phyloP scores from a whole-genome alignment of 1,140 invertebrate genomes.

The Orchestia grillus region DNA sequence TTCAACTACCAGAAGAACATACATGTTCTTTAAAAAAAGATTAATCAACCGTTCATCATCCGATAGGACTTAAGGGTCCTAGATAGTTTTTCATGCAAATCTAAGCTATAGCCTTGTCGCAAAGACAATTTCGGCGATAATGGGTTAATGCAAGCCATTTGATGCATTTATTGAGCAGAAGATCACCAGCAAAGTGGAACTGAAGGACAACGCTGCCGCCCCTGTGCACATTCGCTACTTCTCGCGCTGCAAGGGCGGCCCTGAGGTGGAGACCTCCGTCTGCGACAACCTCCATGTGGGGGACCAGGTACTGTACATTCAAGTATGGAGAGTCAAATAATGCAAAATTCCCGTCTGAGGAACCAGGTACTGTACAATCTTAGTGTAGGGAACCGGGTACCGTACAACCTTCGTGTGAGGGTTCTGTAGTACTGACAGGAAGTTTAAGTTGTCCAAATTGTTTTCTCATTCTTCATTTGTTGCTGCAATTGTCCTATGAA shows the following conservation, averaged over 20 bases:
- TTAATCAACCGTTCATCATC: no score
- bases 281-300: slow-evolving; percentile 75
- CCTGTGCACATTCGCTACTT: slow-evolving; percentile 75
- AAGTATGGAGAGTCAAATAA: no score
- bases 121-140: no score
- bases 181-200: slow-evolving; percentile 73
- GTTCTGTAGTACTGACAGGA: not conserved
- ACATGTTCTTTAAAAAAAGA: no score
- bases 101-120: no score
- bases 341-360: slow-evolving; percentile 75
- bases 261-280: slow-evolving; percentile 72
- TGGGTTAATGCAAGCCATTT: not conserved
- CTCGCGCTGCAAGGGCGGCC: slow-evolving; percentile 72
- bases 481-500: no score
- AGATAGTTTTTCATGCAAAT: no score
- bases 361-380: slow-evolving; percentile 71
- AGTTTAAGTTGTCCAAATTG: no score
- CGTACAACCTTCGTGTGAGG: no score
- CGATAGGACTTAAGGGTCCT: no score
- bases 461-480: no score
- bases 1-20: no score
- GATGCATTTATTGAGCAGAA: slow-evolving; percentile 68
- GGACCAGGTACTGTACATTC: slow-evolving; percentile 69
- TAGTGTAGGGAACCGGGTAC: slow-evolving; percentile 73
- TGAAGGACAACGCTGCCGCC: slow-evolving; percentile 74